Evolutionary conservation across 1,140 invertebrate genomes (phyloP).

Genomic region (Armadillidium nasatum): DNA sequence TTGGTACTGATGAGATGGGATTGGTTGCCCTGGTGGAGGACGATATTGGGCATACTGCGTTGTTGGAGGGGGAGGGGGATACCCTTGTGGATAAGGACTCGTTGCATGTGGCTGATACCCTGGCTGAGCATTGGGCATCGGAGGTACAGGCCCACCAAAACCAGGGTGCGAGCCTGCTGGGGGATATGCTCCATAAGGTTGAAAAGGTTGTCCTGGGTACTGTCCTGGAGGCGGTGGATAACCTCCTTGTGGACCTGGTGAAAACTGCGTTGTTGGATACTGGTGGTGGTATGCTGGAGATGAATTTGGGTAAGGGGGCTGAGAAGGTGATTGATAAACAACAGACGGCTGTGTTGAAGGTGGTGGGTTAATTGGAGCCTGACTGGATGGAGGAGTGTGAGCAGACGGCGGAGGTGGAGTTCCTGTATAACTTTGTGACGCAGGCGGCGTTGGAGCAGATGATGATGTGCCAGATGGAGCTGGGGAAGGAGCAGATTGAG

Average conservation of each 20-base stretch:
- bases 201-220: neutral
- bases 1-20: neutral
- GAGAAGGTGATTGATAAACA: neutral
- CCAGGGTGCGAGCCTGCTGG: neutral
- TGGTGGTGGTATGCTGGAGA: constrained; percentile 2
- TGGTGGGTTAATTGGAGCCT: constrained; percentile 3
- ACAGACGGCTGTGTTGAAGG: neutral
- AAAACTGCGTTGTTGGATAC: neutral
- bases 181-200: neutral
- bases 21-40: neutral
- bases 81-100: neutral
- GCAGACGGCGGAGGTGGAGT: neutral
- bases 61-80: neutral
- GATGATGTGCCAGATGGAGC: neutral
- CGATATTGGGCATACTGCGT: constrained; percentile 1
- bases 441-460: neutral
- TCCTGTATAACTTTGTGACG: neutral
- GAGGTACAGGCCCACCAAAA: neutral
- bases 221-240: neutral
- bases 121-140: neutral
- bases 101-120: neutral
- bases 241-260: neutral
- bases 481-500: neutral
- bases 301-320: neutral
- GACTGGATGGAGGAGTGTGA: neutral